phyloP scores from a whole-genome alignment of 1,140 invertebrate genomes.

The Solenopsis fugax region DNA sequence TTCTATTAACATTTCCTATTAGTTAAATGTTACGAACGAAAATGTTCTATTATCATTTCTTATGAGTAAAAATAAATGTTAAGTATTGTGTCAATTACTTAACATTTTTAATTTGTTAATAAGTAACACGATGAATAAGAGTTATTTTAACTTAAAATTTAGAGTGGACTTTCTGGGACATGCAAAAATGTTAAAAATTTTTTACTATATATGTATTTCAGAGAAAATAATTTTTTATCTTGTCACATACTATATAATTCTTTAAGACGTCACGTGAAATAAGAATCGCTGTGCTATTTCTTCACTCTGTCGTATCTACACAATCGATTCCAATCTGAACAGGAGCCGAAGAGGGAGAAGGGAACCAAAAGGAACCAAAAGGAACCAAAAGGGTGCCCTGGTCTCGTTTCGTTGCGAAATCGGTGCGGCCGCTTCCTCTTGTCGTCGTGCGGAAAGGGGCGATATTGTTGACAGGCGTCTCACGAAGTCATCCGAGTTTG shows the following conservation, averaged over 20 bases:
- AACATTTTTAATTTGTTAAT: too few species aligned
- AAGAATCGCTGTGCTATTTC: neutral
- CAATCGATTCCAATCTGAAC: slow-evolving; percentile 14
- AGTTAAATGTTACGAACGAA: too few species aligned
- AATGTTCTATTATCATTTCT: too few species aligned
- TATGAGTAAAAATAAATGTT: too few species aligned
- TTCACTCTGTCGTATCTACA: neutral
- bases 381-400: slow-evolving; percentile 1
- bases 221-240: neutral
- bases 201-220: too few species aligned
- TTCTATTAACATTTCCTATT: too few species aligned
- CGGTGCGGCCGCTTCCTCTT: slow-evolving; percentile 40
- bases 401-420: slow-evolving; percentile 51
- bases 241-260: neutral
- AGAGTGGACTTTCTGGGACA: too few species aligned
- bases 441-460: slow-evolving; percentile 66
- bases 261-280: neutral
- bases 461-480: slow-evolving; percentile 83
- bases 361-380: neutral
- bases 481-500: slow-evolving; percentile 83
- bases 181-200: too few species aligned
- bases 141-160: too few species aligned
- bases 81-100: too few species aligned
- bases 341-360: neutral
- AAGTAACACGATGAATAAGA: too few species aligned